These are phyloP conservation scores for Clusia tigrina DNA, from an alignment of 2,888 invertebrate genomes.

Conservation along the genomic window DNA sequence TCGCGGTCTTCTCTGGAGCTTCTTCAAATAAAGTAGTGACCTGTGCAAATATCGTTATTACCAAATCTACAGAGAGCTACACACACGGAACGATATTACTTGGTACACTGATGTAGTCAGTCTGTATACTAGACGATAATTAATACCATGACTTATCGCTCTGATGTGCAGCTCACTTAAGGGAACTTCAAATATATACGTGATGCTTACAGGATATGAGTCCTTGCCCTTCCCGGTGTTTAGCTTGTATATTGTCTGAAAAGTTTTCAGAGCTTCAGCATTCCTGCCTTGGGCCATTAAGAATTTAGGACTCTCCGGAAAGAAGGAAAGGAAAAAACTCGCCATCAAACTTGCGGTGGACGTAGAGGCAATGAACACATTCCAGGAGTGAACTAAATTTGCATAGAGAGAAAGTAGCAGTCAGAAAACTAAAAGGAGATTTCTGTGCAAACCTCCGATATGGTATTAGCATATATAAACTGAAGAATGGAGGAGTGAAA, in stretches of 20 bases:
- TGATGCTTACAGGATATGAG: conserved; percentile 71
- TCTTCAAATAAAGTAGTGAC: conserved; percentile 50
- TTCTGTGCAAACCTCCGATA: too few species aligned
- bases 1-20: conserved; percentile 36
- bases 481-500: too few species aligned
- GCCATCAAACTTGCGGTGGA: conserved; percentile 48
- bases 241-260: conserved; percentile 69
- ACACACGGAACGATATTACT: background rate
- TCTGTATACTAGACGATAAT: background rate
- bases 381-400: conserved; percentile 51
- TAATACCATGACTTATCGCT: too few species aligned
- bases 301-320: conserved; percentile 61
- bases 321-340: conserved; percentile 40
- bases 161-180: too few species aligned
- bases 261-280: conserved; percentile 52
- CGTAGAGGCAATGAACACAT: conserved; percentile 47
- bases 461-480: too few species aligned
- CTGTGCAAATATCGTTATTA: conserved; percentile 34
- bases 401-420: background rate
- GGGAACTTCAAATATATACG: too few species aligned
- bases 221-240: conserved; percentile 71
- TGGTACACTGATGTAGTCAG: background rate
- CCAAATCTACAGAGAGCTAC: background rate
- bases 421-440: background rate
- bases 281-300: conserved; percentile 58